These are phyloP conservation scores for Cyphomyrmex costatus DNA, from an alignment of 1,140 invertebrate species.

Conservation along the genomic window DNA sequence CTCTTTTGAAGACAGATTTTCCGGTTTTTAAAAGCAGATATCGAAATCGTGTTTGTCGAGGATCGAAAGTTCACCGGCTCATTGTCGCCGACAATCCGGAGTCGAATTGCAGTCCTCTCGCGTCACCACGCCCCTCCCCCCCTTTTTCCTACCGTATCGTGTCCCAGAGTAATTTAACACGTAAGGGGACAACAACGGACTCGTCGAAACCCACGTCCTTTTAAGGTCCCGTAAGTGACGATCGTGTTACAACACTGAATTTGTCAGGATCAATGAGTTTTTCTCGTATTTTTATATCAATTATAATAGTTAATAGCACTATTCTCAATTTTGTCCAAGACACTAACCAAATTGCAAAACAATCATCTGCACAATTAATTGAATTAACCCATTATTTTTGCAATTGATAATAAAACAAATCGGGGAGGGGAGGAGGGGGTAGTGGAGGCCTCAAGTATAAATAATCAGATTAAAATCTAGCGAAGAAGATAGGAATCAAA, in stretches of 20 bases:
- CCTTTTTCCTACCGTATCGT: slow-evolving; percentile 73
- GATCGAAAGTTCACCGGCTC: slow-evolving; percentile 83
- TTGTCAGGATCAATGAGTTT: slow-evolving; percentile 55
- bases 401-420: neutral
- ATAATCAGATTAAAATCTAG: neutral
- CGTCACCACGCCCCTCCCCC: slow-evolving; percentile 66
- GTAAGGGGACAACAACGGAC: slow-evolving; percentile 81
- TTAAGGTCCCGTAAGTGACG: slow-evolving; percentile 76
- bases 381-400: neutral
- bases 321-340: neutral
- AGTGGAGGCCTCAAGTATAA: neutral
- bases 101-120: slow-evolving; percentile 82
- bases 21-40: slow-evolving; percentile 77
- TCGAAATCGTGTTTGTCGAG: slow-evolving; percentile 81
- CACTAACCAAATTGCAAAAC: neutral
- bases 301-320: slow-evolving; percentile 5
- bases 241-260: slow-evolving; percentile 82
- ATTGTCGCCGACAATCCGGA: slow-evolving; percentile 84
- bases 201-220: slow-evolving; percentile 78
- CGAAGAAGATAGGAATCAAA: neutral
- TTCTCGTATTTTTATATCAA: slow-evolving; percentile 28
- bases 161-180: slow-evolving; percentile 84
- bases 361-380: neutral
- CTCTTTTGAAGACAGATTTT: slow-evolving; percentile 32
- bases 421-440: too few species aligned